These are phyloP conservation scores for Mesodorylaimus sp. DNA, from an alignment of 2,888 invertebrate species.

Conservation along the genomic window DNA sequence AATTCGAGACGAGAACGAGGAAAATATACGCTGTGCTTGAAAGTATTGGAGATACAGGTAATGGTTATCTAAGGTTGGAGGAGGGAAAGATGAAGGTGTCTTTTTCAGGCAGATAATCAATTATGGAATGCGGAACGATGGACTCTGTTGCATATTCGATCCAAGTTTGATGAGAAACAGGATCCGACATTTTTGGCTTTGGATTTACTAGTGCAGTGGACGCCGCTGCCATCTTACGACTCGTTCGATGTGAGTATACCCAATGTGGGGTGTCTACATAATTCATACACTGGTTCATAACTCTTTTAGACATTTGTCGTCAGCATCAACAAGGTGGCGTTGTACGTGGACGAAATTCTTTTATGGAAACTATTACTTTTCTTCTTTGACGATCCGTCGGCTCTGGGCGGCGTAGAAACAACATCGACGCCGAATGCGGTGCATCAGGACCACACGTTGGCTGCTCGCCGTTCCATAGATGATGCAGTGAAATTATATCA, in stretches of 20 bases:
- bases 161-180: constrained; percentile 33
- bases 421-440: no score
- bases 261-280: neutral
- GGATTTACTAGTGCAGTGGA: constrained; percentile 55
- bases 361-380: constrained; percentile 48
- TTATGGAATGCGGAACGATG: constrained; percentile 64
- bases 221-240: constrained; percentile 51
- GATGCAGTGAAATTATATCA: neutral
- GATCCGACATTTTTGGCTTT: constrained; percentile 48
- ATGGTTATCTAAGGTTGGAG: no score
- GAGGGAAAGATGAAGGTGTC: no score
- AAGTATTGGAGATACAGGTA: constrained; percentile 56
- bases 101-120: constrained; percentile 54
- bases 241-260: constrained; percentile 51
- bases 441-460: no score
- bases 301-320: constrained; percentile 51
- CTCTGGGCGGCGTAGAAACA: no score
- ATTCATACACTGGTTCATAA: constrained; percentile 1
- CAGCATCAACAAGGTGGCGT: constrained; percentile 57
- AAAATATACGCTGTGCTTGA: constrained; percentile 46
- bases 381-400: constrained; percentile 37
- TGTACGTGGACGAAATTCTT: constrained; percentile 68
- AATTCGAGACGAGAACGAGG: constrained; percentile 57
- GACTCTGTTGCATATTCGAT: constrained; percentile 57
- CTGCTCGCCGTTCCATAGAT: no score